A percentile compares a stretch with the other conserved stretches of the same genome.
These are phyloP conservation scores for Cephus pulcher DNA, from an alignment of 2,888 invertebrate species.

Conservation along the genomic window DNA sequence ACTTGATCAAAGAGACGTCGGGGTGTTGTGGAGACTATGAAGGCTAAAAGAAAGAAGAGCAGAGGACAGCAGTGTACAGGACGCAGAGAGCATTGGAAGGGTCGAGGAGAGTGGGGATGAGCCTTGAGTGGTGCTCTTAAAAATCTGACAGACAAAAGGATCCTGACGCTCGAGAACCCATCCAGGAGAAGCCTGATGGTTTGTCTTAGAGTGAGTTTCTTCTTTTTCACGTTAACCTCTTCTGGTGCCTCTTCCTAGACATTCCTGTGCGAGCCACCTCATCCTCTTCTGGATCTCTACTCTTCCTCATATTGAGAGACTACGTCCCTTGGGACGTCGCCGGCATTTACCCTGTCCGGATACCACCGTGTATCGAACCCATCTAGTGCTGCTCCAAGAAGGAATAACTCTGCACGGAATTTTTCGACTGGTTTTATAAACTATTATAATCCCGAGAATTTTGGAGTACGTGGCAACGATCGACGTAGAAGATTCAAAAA, in stretches of 20 bases:
- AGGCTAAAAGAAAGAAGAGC: constrained; percentile 17
- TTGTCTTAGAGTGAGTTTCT: constrained; percentile 34
- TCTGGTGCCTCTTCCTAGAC: neutral
- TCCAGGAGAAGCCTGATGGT: constrained; percentile 32
- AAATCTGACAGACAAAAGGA: constrained; percentile 46
- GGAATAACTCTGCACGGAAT: neutral
- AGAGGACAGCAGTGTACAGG: constrained; percentile 15
- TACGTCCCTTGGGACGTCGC: neutral
- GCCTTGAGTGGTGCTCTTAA: constrained; percentile 39
- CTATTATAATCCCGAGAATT: neutral
- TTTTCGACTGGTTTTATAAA: neutral
- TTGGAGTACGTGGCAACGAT: neutral
- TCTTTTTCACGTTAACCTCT: neutral
- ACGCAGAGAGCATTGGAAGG: constrained; percentile 19
- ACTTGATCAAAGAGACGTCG: constrained; percentile 34
- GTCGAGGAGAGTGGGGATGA: constrained; percentile 27
- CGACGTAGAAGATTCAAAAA: neutral
- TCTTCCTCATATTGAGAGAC: neutral
- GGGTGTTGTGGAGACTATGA: neutral
- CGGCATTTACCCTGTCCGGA: neutral
- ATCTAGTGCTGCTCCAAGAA: neutral
- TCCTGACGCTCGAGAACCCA: constrained; percentile 37
- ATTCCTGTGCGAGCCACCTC: neutral
- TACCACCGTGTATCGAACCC: neutral
- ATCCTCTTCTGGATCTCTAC: neutral